Percentiles rank a stretch among this genome's conserved stretches.
Conservation (phyloP, 2,113 vertebrate species). For the Lepus timidus region DNA sequence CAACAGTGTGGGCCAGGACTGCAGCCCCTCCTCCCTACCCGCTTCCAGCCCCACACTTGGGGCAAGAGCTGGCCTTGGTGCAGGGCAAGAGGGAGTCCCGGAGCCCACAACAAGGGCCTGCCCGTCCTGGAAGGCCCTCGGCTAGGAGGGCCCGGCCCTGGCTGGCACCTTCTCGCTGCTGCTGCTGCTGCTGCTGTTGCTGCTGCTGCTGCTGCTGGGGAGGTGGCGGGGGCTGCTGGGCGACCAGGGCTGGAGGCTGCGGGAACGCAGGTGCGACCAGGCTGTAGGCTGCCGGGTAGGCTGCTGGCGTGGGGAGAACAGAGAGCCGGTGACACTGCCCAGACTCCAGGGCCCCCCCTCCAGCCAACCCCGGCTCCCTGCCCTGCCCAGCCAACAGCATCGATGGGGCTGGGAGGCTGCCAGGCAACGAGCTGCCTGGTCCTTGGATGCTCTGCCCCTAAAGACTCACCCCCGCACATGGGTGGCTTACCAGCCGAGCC, state of each 20-base stretch:
- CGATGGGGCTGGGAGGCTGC: neutral
- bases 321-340: neutral
- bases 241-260: conserved; percentile 92
- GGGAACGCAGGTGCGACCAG: conserved; percentile 94
- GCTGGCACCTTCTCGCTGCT: conserved; percentile 91
- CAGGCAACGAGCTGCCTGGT: neutral
- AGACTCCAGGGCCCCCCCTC: neutral
- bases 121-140: neutral
- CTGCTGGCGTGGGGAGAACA: conserved; percentile 86
- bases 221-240: conserved; percentile 93
- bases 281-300: conserved; percentile 95
- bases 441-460: neutral
- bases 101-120: neutral
- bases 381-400: neutral
- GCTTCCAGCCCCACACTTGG: neutral
- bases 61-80: neutral
- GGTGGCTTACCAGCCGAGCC: too few relatives aligned
- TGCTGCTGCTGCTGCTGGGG: conserved; percentile 89
- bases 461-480: too few relatives aligned
- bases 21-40: neutral
- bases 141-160: neutral
- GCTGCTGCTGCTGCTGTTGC: conserved; percentile 83
- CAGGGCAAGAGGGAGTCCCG: neutral
- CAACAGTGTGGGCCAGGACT: neutral
- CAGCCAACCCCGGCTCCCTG: neutral